Evolutionary conservation across 2,113 vertebrate species (phyloP), one percentile per base, ranked within the genome.

Genomic region (Blennius ocellaris): DNA sequence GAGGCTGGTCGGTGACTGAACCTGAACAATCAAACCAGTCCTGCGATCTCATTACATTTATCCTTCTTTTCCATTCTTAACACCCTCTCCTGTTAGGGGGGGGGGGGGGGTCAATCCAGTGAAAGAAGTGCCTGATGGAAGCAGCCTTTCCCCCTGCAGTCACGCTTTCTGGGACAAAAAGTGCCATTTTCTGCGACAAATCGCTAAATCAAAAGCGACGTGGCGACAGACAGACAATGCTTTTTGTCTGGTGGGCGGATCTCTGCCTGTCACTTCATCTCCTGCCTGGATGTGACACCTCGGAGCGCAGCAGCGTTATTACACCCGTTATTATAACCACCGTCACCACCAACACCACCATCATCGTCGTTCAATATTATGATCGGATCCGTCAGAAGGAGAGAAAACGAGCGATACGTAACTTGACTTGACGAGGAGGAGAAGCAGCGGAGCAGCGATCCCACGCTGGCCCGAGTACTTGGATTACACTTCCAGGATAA

Each of bases 181-280:
- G 87, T 90, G 89, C 90, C 89, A 90, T 91, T 86, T 92, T 92
- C 86, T 91, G 91, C 89, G 91, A 92, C 91, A 91, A 90, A 91
- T 73, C 67, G 72, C 44, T 86, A 87, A 92, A 92, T 90, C 80
- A 89, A 80, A 82, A 82, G 84, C 74, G 91, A 90, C 87, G 81
- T 63, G 87, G 69, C 86, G 91, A 85, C 83, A 92, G 91, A 91
- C 92, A 92, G 91, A 91, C 92, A 91, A 92, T 87, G 89, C 81
- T 89, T 76, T 88, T 43, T 84, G 87, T 91, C 81, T 85, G 89
- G 84, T 89, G 84, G 90, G 90, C 90, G 90, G 74, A 82, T 86
- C 89, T 85, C 86, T 87, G 83, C 87, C 50, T 81, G 80, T 87
- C 90, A 84, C n/a, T 85, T 84, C 83, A 84, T 86, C 86, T 84